A percentile compares a stretch with the other conserved stretches of the same genome.
Evolutionary conservation across 2,888 invertebrate genomes (phyloP).

Genomic region (Amiota communis): DNA sequence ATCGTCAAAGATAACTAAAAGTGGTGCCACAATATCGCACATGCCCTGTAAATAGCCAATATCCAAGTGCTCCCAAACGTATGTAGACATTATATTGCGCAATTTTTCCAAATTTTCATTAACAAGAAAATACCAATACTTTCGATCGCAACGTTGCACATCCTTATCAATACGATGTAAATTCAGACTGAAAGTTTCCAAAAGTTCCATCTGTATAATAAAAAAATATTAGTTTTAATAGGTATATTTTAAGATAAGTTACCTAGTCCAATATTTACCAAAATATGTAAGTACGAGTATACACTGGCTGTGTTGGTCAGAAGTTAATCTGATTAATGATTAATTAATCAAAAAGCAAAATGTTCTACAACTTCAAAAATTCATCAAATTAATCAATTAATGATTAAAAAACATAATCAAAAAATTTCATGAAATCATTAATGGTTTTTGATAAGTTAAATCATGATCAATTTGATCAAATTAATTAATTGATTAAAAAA

Average conservation of each 20-base stretch:
- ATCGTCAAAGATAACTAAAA: constrained; percentile 93
- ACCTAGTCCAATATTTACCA: not conserved
- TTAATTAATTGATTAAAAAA: too few relatives aligned
- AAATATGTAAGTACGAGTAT: too few relatives aligned
- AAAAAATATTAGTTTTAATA: not conserved
- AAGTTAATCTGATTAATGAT: too few relatives aligned
- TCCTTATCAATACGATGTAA: constrained; percentile 97
- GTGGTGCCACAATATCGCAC: constrained; percentile 95
- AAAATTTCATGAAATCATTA: too few relatives aligned
- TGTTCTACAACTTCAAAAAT: too few relatives aligned
- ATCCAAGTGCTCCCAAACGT: constrained; percentile 96
- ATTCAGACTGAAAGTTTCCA: constrained; percentile 90
- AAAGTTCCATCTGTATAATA: constrained; percentile 82
- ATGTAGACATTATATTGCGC: constrained; percentile 89
- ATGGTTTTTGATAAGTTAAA: too few relatives aligned
- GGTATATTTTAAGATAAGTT: not conserved
- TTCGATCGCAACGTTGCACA: constrained; percentile 95
- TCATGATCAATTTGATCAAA: too few relatives aligned
- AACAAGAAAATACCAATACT: constrained; percentile 90
- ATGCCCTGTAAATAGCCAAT: constrained; percentile 98
- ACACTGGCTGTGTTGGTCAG: too few relatives aligned
- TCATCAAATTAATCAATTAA: too few relatives aligned
- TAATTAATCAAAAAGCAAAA: too few relatives aligned
- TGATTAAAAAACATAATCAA: too few relatives aligned
- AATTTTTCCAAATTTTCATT: constrained; percentile 92